Evolutionary conservation across 2,113 vertebrate species (phyloP).

Genomic region (Apteryx owenii): DNA sequence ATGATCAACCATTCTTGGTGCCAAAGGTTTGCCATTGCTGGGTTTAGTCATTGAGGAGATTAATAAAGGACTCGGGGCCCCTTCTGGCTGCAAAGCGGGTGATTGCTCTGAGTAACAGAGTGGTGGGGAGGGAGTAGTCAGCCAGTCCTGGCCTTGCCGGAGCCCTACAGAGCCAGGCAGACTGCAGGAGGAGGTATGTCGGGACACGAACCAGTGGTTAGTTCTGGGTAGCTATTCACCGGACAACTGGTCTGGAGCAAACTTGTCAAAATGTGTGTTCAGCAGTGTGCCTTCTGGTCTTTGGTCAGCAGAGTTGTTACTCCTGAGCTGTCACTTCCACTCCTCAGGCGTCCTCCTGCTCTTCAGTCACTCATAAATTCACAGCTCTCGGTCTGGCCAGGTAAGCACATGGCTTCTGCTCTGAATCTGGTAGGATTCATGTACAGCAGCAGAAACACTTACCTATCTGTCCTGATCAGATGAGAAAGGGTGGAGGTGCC

Average conservation of each 20-base stretch:
- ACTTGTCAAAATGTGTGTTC: neutral
- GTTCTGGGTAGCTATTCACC: neutral
- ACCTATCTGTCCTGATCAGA: neutral
- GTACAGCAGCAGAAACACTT: neutral
- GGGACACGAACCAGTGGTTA: neutral
- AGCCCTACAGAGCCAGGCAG: neutral
- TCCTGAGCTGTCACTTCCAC: neutral
- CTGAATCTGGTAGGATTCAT: neutral
- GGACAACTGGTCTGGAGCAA: slow-evolving; percentile 19
- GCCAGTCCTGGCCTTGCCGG: neutral
- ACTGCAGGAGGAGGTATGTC: neutral
- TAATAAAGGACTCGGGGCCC: neutral
- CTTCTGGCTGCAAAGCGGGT: neutral
- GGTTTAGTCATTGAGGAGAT: neutral
- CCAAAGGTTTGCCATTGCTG: neutral
- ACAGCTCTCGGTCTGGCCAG: neutral
- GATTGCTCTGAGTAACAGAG: neutral
- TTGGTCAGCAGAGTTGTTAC: neutral
- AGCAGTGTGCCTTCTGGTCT: slow-evolving; percentile 31
- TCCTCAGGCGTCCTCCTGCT: neutral
- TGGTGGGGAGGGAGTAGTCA: neutral
- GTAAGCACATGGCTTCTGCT: neutral
- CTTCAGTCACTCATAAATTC: neutral
- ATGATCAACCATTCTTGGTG: neutral
- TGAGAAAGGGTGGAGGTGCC: neutral